A percentile compares a stretch with the other conserved stretches of the same genome.
Evolutionary conservation across 2,113 vertebrate species (phyloP).

Genomic region (Sebastes schlegelii): DNA sequence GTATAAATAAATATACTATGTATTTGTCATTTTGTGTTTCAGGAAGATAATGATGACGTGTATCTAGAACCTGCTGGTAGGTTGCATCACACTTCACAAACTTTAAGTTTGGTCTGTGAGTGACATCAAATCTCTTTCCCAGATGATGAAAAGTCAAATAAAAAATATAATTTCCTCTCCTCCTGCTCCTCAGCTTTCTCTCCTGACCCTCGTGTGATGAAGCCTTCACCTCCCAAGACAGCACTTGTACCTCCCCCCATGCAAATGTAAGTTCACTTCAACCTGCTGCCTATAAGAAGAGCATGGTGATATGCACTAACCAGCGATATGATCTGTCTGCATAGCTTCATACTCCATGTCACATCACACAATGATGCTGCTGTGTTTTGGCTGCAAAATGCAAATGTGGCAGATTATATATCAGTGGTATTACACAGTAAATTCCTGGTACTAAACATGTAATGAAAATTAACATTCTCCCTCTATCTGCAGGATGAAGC

Average conservation of each 20-base stretch:
- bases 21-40: slow-evolving; percentile 49
- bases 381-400: slow-evolving; percentile 18
- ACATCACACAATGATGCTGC: neutral
- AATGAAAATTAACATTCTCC: slow-evolving; percentile 8
- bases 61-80: slow-evolving; percentile 83
- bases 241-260: slow-evolving; percentile 18
- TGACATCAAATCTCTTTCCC: neutral
- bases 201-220: slow-evolving; percentile 44
- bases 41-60: slow-evolving; percentile 77
- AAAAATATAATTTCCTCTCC: neutral
- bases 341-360: neutral
- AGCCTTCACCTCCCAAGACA: slow-evolving; percentile 42
- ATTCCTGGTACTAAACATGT: slow-evolving; percentile 3
- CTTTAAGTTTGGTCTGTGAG: slow-evolving; percentile 9
- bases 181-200: slow-evolving; percentile 64
- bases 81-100: slow-evolving; percentile 9
- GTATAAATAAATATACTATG: neutral
- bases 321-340: neutral
- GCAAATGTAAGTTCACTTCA: slow-evolving; percentile 70
- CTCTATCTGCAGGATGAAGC: slow-evolving; percentile 75
- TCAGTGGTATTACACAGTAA: neutral
- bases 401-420: slow-evolving; percentile 2
- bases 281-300: neutral
- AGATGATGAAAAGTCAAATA: neutral
- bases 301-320: neutral